Evolutionary conservation across 2,797 vertebrate genomes (phyloP), one percentile per base, ranked within the genome.

Genomic region (Peromyscus melanophrys): DNA sequence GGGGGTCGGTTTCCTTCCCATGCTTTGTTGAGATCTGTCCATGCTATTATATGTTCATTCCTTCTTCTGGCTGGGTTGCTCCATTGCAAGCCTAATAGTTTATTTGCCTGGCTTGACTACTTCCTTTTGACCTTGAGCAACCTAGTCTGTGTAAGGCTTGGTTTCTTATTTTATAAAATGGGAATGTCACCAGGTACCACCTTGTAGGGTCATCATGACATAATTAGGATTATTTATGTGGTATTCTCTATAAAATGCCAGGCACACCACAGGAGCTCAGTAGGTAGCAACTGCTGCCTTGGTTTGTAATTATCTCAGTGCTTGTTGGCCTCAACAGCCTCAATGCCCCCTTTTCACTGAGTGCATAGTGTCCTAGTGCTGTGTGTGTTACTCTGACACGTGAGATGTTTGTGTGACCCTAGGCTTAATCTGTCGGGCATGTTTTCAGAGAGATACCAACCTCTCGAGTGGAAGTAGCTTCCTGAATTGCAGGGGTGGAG

Each of bases 141-240:
- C 43, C 89, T 77, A 80, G 21, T 92, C 86, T 88, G 89, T 81
- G 29, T 78, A 75, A 90, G 55, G n/a, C n/a, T 92, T 88, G 17
- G 17, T 52, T 86, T 94, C 52, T 86, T 82, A 57, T 43, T 95
- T 95, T 93, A 78, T 96, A 80, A 95, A 85, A 46, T 27, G 34
- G 46, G 17, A 31, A 43, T 90, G 57, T 87, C 89, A 69, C 71
- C n/a, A 65, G 23, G 63, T 25, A 25, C 11, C 63, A 21, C 2
- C 43, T 81, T 52, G n/a, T 16, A 78, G 82, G 59, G 19, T 86
- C 75, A 61, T 55, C 73, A 67, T 92, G 75, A 96, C 71, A 63
- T 92, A 89, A 89, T 77, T 87, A 89, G 67, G 65, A 49, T 91
- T 84, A 76, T 84, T 69, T 77, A 84, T 61, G 34, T 49, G 75